phyloP scores from a whole-genome alignment of 1,140 invertebrate genomes.

The Trachymyrmex cornetzi region DNA sequence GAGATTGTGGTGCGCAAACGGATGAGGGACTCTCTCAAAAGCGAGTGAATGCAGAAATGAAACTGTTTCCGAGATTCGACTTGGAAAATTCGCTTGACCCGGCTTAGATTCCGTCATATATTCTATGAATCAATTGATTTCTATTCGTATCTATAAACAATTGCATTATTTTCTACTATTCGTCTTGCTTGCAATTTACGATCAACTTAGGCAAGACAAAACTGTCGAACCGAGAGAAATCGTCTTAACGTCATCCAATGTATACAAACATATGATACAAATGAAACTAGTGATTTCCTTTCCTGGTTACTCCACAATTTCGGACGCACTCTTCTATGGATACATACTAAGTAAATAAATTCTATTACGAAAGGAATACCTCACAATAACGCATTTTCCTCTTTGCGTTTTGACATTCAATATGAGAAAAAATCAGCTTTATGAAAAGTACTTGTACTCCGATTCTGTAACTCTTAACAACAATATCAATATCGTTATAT shows the following conservation, averaged over 20 bases:
- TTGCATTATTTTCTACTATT: background rate
- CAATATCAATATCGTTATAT: too few relatives aligned
- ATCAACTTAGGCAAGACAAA: background rate
- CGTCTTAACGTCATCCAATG: background rate
- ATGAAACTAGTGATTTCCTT: background rate
- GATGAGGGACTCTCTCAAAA: background rate
- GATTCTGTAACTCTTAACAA: background rate
- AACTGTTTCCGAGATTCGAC: background rate
- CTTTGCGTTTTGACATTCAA: background rate
- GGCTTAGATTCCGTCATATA: background rate
- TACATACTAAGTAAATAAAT: background rate
- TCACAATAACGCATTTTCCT: background rate
- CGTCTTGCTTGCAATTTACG: background rate
- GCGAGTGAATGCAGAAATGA: background rate
- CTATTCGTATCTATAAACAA: background rate
- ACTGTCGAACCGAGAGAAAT: background rate
- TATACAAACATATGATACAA: background rate
- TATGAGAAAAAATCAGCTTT: constrained; percentile 3
- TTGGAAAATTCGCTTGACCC: background rate
- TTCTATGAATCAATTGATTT: background rate
- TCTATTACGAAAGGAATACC: background rate
- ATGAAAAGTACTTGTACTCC: background rate
- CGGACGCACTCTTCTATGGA: background rate
- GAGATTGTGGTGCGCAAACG: background rate
- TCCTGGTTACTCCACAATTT: background rate